Percentiles rank a stretch among this genome's conserved stretches.
phyloP scores from a whole-genome alignment of 2,797 vertebrate genomes.

The Zenarchopterus dispar region DNA sequence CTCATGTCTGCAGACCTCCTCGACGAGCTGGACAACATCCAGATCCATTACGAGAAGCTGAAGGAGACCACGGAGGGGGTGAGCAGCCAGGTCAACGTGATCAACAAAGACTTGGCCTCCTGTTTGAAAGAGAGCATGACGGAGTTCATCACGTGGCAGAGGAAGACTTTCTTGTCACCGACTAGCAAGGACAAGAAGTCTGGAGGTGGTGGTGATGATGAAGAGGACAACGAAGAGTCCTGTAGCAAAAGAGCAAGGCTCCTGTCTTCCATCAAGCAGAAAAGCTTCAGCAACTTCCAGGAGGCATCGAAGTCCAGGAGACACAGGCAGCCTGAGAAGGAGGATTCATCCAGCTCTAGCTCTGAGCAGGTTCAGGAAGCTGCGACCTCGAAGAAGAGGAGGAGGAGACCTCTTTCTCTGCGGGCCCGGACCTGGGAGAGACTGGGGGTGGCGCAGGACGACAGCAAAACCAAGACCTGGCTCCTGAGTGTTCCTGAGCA shows the following conservation, averaged over 20 bases:
- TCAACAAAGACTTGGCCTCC: conserved; percentile 20
- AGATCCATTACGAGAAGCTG: conserved; percentile 58
- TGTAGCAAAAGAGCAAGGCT: conserved; percentile 56
- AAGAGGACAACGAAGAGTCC: neutral
- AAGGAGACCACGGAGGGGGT: conserved; percentile 40
- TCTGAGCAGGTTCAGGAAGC: conserved; percentile 7
- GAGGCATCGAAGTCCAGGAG: conserved; percentile 38
- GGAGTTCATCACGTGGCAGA: conserved; percentile 65
- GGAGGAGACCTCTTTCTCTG: conserved; percentile 38
- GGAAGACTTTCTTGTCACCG: conserved; percentile 42
- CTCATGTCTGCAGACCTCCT: conserved; percentile 44
- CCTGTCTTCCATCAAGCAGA: conserved; percentile 70
- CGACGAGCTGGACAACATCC: conserved; percentile 63
- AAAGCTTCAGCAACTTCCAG: conserved; percentile 50
- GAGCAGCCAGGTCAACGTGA: conserved; percentile 21
- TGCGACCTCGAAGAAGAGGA: neutral
- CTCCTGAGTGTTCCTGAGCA: conserved; percentile 52
- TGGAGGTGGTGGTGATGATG: rapidly evolving
- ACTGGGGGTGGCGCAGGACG: conserved; percentile 22
- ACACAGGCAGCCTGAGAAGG: conserved; percentile 33
- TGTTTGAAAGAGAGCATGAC: conserved; percentile 25
- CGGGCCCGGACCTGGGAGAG: conserved; percentile 51
- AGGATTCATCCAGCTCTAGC: conserved; percentile 6
- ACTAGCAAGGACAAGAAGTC: neutral
- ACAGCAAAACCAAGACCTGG: conserved; percentile 36